phyloP scores from a whole-genome alignment of 2,797 vertebrate species.

The Falco berigora region DNA sequence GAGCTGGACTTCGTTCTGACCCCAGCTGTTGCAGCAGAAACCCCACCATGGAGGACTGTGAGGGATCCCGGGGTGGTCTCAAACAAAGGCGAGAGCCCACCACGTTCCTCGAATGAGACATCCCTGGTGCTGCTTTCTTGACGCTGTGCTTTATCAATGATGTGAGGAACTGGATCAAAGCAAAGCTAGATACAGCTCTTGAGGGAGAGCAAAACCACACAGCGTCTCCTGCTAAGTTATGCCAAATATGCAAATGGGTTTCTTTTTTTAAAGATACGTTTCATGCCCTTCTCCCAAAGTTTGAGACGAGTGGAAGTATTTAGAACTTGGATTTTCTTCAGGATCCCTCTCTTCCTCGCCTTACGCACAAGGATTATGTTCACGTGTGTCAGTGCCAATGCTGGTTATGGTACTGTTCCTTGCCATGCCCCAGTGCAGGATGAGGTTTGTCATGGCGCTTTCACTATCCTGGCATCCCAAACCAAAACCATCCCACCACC shows the following conservation, averaged over 20 bases:
- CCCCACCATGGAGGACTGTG: accelerated
- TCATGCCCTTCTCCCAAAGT: background rate
- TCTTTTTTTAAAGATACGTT: background rate
- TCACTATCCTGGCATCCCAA: background rate
- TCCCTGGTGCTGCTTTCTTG: background rate
- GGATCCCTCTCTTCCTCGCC: background rate
- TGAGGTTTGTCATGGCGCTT: background rate
- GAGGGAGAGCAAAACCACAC: background rate
- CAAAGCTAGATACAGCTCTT: background rate
- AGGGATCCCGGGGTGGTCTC: background rate
- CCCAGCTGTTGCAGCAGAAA: background rate
- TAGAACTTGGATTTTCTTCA: background rate
- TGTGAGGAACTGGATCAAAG: background rate
- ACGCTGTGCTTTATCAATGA: background rate
- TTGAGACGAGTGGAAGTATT: background rate
- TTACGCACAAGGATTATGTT: background rate
- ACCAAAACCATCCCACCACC: background rate
- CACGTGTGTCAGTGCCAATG: accelerated
- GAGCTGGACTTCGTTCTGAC: background rate
- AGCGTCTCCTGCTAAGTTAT: background rate
- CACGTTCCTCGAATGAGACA: background rate
- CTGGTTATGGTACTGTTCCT: background rate
- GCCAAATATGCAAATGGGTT: background rate
- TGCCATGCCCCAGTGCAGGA: accelerated
- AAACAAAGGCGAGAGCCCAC: background rate